Percentiles rank a stretch among this genome's conserved stretches.
Conservation (phyloP, 1,140 invertebrate species). For the Drosophila tsacasi region DNA sequence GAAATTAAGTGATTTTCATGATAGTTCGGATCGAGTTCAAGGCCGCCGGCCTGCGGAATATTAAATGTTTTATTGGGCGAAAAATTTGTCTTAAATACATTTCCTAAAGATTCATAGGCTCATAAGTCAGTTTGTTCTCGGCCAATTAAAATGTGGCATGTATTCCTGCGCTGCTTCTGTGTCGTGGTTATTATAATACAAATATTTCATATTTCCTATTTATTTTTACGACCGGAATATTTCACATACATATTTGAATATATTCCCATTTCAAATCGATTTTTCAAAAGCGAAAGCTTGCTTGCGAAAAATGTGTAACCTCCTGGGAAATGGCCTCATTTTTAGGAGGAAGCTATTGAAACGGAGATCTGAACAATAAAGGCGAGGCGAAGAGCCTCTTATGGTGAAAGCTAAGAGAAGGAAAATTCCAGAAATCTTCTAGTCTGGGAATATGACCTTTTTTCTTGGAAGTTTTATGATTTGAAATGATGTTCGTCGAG, state of each 20-base stretch:
- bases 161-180: background rate
- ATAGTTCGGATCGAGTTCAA: constrained; percentile 26
- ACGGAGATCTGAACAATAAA: background rate
- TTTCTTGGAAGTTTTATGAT: background rate
- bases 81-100: background rate
- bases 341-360: background rate
- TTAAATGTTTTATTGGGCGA: constrained; percentile 27
- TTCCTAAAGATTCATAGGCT: constrained; percentile 8
- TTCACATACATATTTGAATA: background rate
- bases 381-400: background rate
- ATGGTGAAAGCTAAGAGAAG: background rate
- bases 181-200: constrained; percentile 8
- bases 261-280: constrained; percentile 1
- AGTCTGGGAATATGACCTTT: background rate
- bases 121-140: constrained; percentile 9
- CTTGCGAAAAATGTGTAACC: background rate
- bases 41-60: background rate
- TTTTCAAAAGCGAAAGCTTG: background rate
- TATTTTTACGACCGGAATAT: background rate
- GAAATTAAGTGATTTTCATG: background rate
- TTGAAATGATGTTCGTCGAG: background rate
- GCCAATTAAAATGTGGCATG: constrained; percentile 6
- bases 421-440: constrained; percentile 1
- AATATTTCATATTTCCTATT: constrained; percentile 20
- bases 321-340: background rate